phyloP scores from a whole-genome alignment of 2,113 vertebrate species.

The Prunella fulvescens region DNA sequence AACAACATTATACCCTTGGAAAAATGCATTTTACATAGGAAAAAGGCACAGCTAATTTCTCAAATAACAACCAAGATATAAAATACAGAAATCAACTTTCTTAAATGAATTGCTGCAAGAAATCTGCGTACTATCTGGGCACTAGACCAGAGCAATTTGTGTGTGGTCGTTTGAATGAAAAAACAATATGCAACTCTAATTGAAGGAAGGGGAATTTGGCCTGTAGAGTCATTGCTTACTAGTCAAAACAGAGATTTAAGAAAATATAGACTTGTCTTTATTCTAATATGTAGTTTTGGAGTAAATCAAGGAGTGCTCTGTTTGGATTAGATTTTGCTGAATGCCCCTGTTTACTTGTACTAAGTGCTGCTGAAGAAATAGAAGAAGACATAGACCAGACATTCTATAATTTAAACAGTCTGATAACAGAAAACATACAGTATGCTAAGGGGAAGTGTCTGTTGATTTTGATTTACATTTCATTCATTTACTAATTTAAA shows the following conservation, averaged over 20 bases:
- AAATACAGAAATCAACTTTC: background rate
- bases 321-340: constrained; percentile 47
- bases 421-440: constrained; percentile 17
- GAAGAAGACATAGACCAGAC: constrained; percentile 43
- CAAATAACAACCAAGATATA: background rate
- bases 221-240: background rate
- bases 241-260: constrained; percentile 22
- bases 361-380: constrained; percentile 31
- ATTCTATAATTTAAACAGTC: constrained; percentile 43
- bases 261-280: constrained; percentile 39
- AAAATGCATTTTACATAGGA: background rate
- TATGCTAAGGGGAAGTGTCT: constrained; percentile 5
- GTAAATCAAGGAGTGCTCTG: constrained; percentile 30
- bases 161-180: constrained; percentile 18
- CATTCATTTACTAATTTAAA: constrained; percentile 34
- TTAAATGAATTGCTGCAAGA: background rate
- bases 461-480: constrained; percentile 48
- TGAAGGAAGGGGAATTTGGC: background rate
- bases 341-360: constrained; percentile 29
- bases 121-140: background rate
- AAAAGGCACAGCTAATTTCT: background rate
- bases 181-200: background rate
- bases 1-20: background rate
- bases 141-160: background rate
- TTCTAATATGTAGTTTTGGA: constrained; percentile 22